Conservation (phyloP, 2,888 invertebrate genomes). For the Eupithecia subumbrata region DNA sequence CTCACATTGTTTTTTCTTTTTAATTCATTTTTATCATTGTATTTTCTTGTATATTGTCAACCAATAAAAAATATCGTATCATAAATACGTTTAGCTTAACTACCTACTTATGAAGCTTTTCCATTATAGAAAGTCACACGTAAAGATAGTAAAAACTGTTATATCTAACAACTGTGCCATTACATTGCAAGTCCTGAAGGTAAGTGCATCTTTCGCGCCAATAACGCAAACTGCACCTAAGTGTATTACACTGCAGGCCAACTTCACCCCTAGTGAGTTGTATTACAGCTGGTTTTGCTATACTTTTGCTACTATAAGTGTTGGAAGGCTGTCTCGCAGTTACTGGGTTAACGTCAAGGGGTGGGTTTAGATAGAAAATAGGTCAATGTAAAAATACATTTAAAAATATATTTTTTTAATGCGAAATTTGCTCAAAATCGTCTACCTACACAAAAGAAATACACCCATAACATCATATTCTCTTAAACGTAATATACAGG, state of each 20-base stretch:
- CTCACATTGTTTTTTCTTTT: too few relatives aligned
- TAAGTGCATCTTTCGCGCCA: slow-evolving; percentile 16
- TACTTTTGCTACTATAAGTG: not conserved
- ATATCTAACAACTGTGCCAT: not conserved
- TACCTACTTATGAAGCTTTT: not conserved
- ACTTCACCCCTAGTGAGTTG: not conserved
- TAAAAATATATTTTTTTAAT: not conserved
- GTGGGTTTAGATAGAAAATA: not conserved
- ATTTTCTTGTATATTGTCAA: too few relatives aligned
- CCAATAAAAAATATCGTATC: too few relatives aligned
- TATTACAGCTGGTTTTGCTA: not conserved
- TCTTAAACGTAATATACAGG: too few relatives aligned
- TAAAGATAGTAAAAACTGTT: not conserved
- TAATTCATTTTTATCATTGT: too few relatives aligned
- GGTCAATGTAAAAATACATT: not conserved
- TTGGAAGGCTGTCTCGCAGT: not conserved
- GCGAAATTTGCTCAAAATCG: too few relatives aligned
- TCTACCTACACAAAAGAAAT: too few relatives aligned
- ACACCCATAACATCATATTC: too few relatives aligned
- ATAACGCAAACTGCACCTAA: slow-evolving; percentile 9
- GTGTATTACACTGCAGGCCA: not conserved
- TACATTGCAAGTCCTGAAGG: not conserved
- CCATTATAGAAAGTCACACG: not conserved
- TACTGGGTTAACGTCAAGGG: not conserved
- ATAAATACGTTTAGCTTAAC: not conserved